phyloP scores from a whole-genome alignment of 2,797 vertebrate species.

The Pagetopsis macropterus region DNA sequence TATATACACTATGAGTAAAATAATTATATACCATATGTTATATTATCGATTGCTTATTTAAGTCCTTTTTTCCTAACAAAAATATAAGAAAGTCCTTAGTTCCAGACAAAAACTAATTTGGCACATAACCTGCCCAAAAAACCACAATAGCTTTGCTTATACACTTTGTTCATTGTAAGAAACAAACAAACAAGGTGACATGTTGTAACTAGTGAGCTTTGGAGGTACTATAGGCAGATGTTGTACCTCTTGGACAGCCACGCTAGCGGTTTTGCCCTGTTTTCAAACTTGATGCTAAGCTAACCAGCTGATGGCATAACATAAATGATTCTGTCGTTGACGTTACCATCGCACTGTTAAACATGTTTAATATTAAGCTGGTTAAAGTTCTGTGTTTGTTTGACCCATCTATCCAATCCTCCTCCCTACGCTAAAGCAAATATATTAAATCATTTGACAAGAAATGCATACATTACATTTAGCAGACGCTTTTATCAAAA shows the following conservation, averaged over 20 bases:
- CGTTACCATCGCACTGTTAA: too few relatives aligned
- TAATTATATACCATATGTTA: too few relatives aligned
- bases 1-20: too few relatives aligned
- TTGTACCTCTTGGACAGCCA: background rate
- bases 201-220: background rate
- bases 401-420: too few relatives aligned
- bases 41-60: background rate
- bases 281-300: background rate
- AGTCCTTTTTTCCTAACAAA: background rate
- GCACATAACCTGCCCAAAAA: background rate
- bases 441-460: too few relatives aligned
- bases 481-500: too few relatives aligned
- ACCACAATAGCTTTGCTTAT: background rate
- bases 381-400: too few relatives aligned
- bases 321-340: too few relatives aligned
- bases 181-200: background rate
- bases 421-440: too few relatives aligned
- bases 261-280: background rate
- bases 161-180: background rate
- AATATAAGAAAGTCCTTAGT: background rate
- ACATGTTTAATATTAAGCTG: too few relatives aligned
- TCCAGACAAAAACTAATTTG: background rate
- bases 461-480: too few relatives aligned
- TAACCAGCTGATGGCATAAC: background rate
- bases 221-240: background rate